Percentiles rank a stretch among this genome's conserved stretches.
These are phyloP conservation scores for Saxidomus purpurata DNA, from an alignment of 1,140 invertebrate species.

Conservation along the genomic window DNA sequence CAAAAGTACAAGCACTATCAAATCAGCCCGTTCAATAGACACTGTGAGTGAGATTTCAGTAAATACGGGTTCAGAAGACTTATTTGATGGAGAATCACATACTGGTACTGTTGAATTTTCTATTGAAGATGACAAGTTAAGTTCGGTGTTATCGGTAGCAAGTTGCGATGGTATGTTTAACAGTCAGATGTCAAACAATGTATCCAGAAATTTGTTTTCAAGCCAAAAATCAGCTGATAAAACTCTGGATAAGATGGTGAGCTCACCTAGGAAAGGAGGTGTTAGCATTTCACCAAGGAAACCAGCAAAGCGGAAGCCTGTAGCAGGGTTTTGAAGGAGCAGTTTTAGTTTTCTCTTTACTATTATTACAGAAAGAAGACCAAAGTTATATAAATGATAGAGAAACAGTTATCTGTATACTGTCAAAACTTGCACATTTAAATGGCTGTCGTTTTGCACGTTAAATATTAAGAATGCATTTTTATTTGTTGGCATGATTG, in stretches of 20 bases:
- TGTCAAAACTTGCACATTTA: too few species aligned
- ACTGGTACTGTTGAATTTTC: not conserved
- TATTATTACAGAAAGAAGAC: not conserved
- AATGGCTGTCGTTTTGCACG: too few species aligned
- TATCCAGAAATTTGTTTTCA: not conserved
- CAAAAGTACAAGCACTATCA: not conserved
- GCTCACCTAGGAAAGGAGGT: not conserved
- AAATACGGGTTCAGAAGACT: not conserved
- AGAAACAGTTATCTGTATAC: too few species aligned
- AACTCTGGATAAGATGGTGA: too few species aligned
- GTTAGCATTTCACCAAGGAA: not conserved
- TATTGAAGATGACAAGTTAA: not conserved
- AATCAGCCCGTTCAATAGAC: not conserved
- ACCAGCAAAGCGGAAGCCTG: not conserved
- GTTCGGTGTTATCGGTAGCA: not conserved
- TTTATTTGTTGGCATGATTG: too few species aligned
- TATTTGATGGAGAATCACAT: not conserved
- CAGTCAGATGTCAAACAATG: not conserved
- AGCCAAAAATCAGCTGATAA: not conserved
- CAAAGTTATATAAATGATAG: too few species aligned
- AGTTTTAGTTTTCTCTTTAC: not conserved
- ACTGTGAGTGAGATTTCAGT: not conserved
- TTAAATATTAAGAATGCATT: too few species aligned
- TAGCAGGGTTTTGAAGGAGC: not conserved
- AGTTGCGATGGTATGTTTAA: not conserved